Evolutionary conservation across 2,797 vertebrate genomes (phyloP).

Genomic region (Enteromius viviparus): DNA sequence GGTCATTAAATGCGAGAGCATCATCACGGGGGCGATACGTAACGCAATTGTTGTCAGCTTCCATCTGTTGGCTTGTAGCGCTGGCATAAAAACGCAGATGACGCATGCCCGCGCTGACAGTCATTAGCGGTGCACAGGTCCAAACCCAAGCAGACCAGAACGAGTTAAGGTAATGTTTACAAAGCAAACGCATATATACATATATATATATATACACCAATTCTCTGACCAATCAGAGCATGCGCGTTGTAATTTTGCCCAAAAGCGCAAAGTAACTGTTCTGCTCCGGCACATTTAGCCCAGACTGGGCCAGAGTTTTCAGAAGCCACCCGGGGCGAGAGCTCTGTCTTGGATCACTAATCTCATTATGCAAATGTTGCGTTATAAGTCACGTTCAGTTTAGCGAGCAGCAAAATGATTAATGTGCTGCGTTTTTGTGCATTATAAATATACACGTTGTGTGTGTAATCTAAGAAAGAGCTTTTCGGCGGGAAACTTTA

Average conservation of each 20-base stretch:
- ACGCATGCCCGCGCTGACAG: conserved; percentile 59
- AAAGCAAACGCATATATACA: not conserved
- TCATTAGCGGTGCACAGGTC: not conserved
- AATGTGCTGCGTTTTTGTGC: conserved; percentile 63
- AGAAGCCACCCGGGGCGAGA: conserved; percentile 50
- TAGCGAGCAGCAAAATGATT: conserved; percentile 59
- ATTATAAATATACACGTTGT: conserved; percentile 52
- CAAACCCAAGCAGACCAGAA: not conserved
- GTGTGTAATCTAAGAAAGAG: conserved; percentile 19
- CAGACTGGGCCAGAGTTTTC: not conserved
- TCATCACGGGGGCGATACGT: conserved; percentile 68
- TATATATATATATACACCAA: too few relatives aligned
- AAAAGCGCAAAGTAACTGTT: not conserved
- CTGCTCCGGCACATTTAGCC: conserved; percentile 13
- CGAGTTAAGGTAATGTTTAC: not conserved
- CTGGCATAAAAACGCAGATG: conserved; percentile 71
- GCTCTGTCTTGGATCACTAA: conserved; percentile 64
- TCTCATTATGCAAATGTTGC: conserved; percentile 74
- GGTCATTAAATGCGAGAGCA: conserved; percentile 70
- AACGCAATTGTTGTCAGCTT: conserved; percentile 74
- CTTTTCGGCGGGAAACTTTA: not conserved
- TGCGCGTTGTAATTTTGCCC: not conserved
- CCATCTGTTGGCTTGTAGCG: conserved; percentile 77
- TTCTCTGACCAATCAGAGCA: not conserved
- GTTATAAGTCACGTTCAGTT: conserved; percentile 72